phyloP scores from a whole-genome alignment of 1,140 invertebrate species.

The Frieseomelitta varia region DNA sequence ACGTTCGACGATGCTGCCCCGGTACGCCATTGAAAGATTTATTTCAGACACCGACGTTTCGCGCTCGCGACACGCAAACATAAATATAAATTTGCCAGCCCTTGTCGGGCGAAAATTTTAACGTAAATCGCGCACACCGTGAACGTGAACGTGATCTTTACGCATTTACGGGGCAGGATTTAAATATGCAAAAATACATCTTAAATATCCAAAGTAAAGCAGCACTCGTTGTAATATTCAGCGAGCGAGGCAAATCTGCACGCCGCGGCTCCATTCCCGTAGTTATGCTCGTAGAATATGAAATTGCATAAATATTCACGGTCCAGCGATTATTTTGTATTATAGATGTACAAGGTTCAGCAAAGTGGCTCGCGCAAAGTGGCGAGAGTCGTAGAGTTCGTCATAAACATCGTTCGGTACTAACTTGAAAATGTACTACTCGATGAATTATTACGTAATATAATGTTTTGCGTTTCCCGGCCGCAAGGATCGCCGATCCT shows the following conservation, averaged over 20 bases:
- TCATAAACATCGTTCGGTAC: background rate
- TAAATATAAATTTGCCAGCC: background rate
- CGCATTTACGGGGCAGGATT: background rate
- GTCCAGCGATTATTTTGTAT: no score
- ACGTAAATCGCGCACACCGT: background rate
- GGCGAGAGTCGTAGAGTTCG: background rate
- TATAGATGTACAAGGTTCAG: background rate
- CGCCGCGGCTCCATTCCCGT: background rate
- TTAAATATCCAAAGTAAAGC: background rate
- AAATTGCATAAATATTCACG: background rate
- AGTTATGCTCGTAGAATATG: background rate
- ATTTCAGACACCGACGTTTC: background rate
- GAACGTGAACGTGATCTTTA: background rate
- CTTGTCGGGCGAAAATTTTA: background rate
- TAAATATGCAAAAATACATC: background rate
- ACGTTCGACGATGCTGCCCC: background rate
- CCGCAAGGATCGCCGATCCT: no score
- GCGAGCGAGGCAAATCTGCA: background rate
- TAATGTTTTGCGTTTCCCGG: no score
- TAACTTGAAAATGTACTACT: no score
- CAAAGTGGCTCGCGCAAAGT: background rate
- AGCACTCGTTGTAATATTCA: background rate
- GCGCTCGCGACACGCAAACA: background rate
- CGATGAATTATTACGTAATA: no score
- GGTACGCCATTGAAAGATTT: background rate